Evolutionary conservation across 2,888 invertebrate species (phyloP).

Genomic region (Lamellibrachia columna): DNA sequence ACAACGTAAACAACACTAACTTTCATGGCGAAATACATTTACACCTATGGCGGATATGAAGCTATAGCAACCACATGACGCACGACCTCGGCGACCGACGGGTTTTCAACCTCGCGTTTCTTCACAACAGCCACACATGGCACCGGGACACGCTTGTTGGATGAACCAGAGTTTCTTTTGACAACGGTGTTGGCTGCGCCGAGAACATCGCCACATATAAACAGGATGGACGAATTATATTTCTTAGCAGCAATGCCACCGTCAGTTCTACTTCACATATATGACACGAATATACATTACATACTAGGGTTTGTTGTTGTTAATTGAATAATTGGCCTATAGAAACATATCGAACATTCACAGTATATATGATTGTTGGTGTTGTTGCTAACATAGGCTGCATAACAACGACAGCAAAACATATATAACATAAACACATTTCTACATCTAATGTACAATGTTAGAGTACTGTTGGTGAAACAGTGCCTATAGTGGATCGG

Average conservation of each 20-base stretch:
- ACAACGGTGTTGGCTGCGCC: no score
- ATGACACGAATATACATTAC: no score
- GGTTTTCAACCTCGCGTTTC: not conserved
- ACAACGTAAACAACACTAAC: slow-evolving; percentile 8
- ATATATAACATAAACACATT: not conserved
- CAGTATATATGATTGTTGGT: not conserved
- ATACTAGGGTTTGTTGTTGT: not conserved
- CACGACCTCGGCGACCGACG: not conserved
- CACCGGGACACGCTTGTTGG: no score
- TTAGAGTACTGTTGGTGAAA: not conserved
- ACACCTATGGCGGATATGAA: not conserved
- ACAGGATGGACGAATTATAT: not conserved
- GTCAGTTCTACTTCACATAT: not conserved
- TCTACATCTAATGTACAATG: not conserved
- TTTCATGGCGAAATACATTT: not conserved
- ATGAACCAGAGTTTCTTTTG: no score
- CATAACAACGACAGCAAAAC: not conserved
- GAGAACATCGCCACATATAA: not conserved
- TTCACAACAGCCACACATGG: not conserved
- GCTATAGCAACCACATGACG: not conserved
- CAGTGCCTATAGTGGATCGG: not conserved
- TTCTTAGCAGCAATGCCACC: not conserved
- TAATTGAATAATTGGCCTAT: not conserved
- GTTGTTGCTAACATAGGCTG: not conserved
- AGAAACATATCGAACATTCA: no score